A percentile compares a stretch with the other conserved stretches of the same genome.
These are phyloP conservation scores for Lymantria monacha DNA, from an alignment of 2,888 invertebrate genomes.

Conservation along the genomic window DNA sequence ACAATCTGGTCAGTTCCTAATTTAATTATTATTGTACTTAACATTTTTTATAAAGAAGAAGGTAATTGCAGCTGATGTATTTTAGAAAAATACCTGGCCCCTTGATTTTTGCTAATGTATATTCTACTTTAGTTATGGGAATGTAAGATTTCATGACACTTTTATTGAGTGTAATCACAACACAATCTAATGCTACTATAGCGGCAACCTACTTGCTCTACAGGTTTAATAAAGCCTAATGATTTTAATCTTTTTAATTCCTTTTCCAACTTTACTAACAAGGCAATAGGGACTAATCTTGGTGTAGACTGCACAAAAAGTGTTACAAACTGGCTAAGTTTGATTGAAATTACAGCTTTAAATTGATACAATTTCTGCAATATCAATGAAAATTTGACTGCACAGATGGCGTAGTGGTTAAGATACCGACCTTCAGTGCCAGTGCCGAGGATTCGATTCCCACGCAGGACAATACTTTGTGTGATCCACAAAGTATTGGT, in stretches of 20 bases:
- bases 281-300: background rate
- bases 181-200: background rate
- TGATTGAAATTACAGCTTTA: background rate
- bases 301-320: background rate
- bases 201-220: background rate
- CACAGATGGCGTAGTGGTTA: too few species aligned
- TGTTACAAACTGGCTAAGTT: background rate
- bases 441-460: too few species aligned
- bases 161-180: background rate
- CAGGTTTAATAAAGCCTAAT: background rate
- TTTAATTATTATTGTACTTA: slow-evolving; percentile 3
- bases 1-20: slow-evolving; percentile 1
- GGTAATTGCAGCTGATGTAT: background rate
- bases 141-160: background rate
- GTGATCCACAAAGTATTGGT: too few species aligned
- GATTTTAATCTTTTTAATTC: background rate
- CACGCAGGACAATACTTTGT: too few species aligned
- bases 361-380: background rate
- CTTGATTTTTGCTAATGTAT: background rate
- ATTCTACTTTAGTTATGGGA: background rate
- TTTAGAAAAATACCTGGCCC: background rate
- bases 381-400: too few species aligned
- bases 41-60: too few species aligned
- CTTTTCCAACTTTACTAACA: background rate
- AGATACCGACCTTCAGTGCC: too few species aligned